Evolutionary conservation across 2,888 invertebrate species (phyloP).

Genomic region (Apamea epomidion): DNA sequence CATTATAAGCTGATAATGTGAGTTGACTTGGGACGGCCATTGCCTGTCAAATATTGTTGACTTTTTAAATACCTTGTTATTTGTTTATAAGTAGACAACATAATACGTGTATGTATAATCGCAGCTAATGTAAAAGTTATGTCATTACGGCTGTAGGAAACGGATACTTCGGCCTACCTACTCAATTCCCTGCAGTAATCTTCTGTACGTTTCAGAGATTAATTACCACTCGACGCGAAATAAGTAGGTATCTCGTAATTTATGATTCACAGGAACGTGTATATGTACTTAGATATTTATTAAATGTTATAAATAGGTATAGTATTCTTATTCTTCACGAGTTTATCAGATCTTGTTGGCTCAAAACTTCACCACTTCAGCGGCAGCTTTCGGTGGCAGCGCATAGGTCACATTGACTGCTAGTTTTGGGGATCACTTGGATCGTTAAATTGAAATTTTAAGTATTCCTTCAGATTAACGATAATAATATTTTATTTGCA

Average conservation of each 20-base stretch:
- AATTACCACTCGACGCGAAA: slow-evolving; percentile 56
- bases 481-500: background rate
- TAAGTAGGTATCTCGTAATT: slow-evolving; percentile 53
- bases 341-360: background rate
- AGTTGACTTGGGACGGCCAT: slow-evolving; percentile 6
- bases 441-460: background rate
- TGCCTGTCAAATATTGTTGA: background rate
- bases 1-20: background rate
- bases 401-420: background rate
- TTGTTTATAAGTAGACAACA: background rate
- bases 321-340: background rate
- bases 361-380: background rate
- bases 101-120: slow-evolving; percentile 15
- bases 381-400: background rate
- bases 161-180: slow-evolving; percentile 47
- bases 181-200: slow-evolving; percentile 63
- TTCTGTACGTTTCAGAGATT: slow-evolving; percentile 60
- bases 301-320: background rate
- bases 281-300: slow-evolving; percentile 8
- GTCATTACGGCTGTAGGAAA: slow-evolving; percentile 46
- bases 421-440: background rate
- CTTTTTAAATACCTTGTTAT: background rate
- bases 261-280: slow-evolving; percentile 44
- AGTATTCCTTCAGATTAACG: background rate
- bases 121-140: slow-evolving; percentile 52